Conservation (phyloP, 2,113 vertebrate genomes). For the Holacanthus passer region DNA sequence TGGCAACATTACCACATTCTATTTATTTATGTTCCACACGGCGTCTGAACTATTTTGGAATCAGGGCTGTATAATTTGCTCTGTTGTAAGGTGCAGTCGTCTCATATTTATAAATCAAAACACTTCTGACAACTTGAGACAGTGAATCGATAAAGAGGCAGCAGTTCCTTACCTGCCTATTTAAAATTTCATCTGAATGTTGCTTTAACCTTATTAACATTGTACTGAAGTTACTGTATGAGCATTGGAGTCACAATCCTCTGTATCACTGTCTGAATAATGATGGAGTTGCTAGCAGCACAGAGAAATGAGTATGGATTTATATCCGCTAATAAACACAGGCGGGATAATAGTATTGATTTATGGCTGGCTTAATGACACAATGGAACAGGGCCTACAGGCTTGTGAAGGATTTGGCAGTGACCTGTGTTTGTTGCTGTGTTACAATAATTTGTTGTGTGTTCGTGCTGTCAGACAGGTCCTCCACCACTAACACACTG, state of each 20-base stretch:
- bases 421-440: conserved; percentile 47
- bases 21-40: too few relatives aligned
- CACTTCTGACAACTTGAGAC: conserved; percentile 20
- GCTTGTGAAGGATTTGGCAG: conserved; percentile 39
- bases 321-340: conserved; percentile 65
- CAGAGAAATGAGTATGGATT: conserved; percentile 63
- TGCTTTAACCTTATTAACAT: conserved; percentile 46
- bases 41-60: too few relatives aligned
- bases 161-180: background rate
- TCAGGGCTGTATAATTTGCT: background rate
- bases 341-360: conserved; percentile 65
- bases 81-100: background rate
- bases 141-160: background rate
- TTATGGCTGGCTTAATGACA: conserved; percentile 60
- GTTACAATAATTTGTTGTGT: conserved; percentile 59
- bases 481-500: conserved; percentile 19
- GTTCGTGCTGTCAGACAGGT: conserved; percentile 29
- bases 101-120: conserved; percentile 22
- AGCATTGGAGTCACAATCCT: background rate
- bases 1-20: too few relatives aligned
- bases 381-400: conserved; percentile 55
- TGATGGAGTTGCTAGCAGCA: conserved; percentile 39
- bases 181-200: conserved; percentile 3
- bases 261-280: conserved; percentile 45
- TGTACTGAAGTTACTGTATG: conserved; percentile 11